Conservation (phyloP, 2,113 vertebrate genomes). For the Larimichthys polyactis region DNA sequence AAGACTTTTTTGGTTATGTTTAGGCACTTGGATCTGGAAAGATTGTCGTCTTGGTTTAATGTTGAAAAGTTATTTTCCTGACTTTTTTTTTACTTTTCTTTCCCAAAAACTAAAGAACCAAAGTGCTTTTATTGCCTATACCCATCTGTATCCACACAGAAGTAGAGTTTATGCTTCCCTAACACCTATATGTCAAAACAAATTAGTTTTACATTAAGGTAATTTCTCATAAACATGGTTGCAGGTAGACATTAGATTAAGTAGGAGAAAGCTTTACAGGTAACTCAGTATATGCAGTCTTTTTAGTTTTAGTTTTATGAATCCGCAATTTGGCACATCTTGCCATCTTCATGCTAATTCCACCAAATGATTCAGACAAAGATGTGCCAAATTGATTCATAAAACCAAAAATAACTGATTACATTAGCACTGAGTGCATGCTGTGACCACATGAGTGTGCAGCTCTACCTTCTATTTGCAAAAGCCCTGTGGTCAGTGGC, state of each 20-base stretch:
- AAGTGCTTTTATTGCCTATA: no score
- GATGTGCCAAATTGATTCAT: constrained; percentile 4
- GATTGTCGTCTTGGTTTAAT: no score
- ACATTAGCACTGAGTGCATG: no score
- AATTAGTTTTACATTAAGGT: neutral
- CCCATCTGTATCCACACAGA: no score
- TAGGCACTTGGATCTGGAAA: no score
- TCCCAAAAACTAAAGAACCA: no score
- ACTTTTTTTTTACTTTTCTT: no score
- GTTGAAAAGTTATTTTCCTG: no score
- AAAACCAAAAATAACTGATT: neutral
- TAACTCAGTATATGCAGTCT: neutral
- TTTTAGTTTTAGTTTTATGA: constrained; percentile 20
- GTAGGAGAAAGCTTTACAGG: neutral
- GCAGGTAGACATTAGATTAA: neutral
- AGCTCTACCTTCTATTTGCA: neutral
- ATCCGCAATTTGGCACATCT: neutral
- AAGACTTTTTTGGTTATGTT: no score
- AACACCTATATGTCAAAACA: neutral
- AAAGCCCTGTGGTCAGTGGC: neutral
- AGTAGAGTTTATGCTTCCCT: no score
- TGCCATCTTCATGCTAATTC: constrained; percentile 3
- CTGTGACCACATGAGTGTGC: neutral
- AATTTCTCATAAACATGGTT: neutral
- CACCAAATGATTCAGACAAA: constrained; percentile 9